Base-by-base conservation (phyloP, 2,113 vertebrate genomes). In the Amia ocellicauda region DNA sequence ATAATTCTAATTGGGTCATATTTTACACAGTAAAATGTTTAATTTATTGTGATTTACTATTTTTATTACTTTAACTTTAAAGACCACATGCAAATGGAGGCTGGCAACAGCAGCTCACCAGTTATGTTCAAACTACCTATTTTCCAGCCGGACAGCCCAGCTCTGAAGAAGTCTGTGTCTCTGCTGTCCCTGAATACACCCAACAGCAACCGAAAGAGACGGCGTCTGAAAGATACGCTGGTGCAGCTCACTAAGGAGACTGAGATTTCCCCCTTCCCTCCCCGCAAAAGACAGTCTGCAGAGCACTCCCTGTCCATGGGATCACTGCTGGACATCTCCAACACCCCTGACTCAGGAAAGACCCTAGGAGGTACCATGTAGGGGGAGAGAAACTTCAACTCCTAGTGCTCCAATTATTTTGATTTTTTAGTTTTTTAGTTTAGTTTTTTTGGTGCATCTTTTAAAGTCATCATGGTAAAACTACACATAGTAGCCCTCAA, bases 131-230 rank as follows among this genome's bases (percentile, higher is more conserved):
- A n/a, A 47, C 11, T 23, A n/a, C 51, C 24, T 4, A 42, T 42
- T 27, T 49, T n/a, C 40, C 72, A 98, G 95, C 87, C 88, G 0
- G 91, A 93, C 65, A 98, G 91, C 69, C 94, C 96, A 0, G 87
- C 90, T n/a, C 91, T 99, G 78, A 99, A 98, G 85, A 98, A 93
- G 63, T 93, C 96, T 0, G 93, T 95, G 67, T 98, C 97, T 0
- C 80, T 95, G 13, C 89, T 98, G n/a, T 96, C 96, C 58, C 83
- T 98, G 75, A 90, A 59, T 68, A 99, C 97, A 0, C 96, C 97
- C 59, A 98, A 86, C 74, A 98, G 94, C 74, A 95, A 90, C 70
- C 92, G 97, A 7, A 98, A 98, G 72, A 88, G 93, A 28, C 89
- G 96, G 0, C 93, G 94, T 61, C 87, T 98, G 65, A 90, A 86